Percentiles rank a stretch among this genome's conserved stretches.
Evolutionary conservation across 2,888 invertebrate genomes (phyloP).

Genomic region (Orthonevra nobilis): DNA sequence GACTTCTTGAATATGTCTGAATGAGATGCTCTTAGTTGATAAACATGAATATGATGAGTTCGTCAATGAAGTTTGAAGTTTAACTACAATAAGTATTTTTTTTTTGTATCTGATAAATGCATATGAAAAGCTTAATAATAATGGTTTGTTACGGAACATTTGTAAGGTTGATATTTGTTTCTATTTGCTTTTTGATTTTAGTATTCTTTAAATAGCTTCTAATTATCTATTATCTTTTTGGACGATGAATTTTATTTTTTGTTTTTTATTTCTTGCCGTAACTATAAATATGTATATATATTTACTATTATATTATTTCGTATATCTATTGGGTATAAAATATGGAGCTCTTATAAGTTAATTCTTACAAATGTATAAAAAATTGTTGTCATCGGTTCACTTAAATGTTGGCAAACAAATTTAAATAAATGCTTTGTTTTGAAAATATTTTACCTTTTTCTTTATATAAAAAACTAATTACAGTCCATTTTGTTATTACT

Average conservation of each 20-base stretch:
- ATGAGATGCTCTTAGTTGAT: conserved; percentile 51
- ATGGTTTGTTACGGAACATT: conserved; percentile 54
- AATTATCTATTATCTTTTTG: conserved; percentile 42
- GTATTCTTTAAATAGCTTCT: conserved; percentile 47
- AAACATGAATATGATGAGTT: conserved; percentile 35
- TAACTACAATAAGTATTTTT: conserved; percentile 29
- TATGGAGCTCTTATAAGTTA: conserved; percentile 42
- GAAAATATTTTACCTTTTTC: too few species aligned
- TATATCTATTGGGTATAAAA: conserved; percentile 57
- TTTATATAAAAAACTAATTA: conserved; percentile 14
- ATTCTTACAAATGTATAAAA: conserved; percentile 63
- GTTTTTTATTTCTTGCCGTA: too few species aligned
- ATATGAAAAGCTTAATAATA: conserved; percentile 53
- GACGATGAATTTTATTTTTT: conserved; percentile 57
- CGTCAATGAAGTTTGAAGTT: conserved; percentile 44
- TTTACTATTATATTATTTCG: conserved; percentile 23
- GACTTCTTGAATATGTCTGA: conserved; percentile 26
- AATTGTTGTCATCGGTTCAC: conserved; percentile 62
- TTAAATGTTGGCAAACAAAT: conserved; percentile 34
- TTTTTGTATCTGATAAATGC: conserved; percentile 21
- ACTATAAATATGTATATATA: conserved; percentile 30
- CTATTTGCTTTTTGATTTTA: conserved; percentile 54
- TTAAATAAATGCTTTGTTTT: too few species aligned
- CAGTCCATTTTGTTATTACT: conserved; percentile 49
- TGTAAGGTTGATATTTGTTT: too few species aligned